Conservation (phyloP, 2,888 invertebrate genomes). For the Euphydryas editha region DNA sequence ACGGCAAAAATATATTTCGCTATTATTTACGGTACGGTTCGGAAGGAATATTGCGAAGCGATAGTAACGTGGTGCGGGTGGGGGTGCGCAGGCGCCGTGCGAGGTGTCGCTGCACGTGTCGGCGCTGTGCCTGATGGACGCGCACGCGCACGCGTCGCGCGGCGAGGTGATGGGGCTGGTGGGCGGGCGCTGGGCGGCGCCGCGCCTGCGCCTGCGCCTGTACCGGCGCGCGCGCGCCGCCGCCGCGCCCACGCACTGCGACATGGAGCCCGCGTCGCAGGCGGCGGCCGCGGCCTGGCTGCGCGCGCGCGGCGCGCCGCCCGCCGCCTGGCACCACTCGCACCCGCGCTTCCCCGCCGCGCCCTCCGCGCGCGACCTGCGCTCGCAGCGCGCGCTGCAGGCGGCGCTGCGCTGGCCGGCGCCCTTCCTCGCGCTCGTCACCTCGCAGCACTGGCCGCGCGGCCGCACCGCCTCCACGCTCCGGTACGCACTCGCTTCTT, state of each 20-base stretch:
- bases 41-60: no score
- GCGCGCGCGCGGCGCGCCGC: constrained; percentile 66
- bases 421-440: constrained; percentile 86
- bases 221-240: constrained; percentile 87
- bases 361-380: constrained; percentile 88
- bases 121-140: constrained; percentile 86
- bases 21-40: no score
- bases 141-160: constrained; percentile 87
- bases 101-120: constrained; percentile 83
- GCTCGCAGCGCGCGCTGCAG: constrained; percentile 84
- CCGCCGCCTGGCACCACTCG: constrained; percentile 91
- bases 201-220: constrained; percentile 47
- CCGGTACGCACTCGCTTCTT: background rate
- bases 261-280: constrained; percentile 88
- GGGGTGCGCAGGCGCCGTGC: constrained; percentile 83
- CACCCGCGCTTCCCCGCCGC: constrained; percentile 88
- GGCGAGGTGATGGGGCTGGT: constrained; percentile 90
- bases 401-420: constrained; percentile 57
- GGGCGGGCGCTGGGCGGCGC: constrained; percentile 79
- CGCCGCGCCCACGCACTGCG: constrained; percentile 87
- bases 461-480: constrained; percentile 55
- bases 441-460: constrained; percentile 83
- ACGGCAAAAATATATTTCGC: no score
- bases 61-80: background rate
- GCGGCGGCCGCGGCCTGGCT: constrained; percentile 85